These are phyloP conservation scores for Neuroscelio doddi DNA, from an alignment of 2,888 invertebrate species.

Conservation along the genomic window DNA sequence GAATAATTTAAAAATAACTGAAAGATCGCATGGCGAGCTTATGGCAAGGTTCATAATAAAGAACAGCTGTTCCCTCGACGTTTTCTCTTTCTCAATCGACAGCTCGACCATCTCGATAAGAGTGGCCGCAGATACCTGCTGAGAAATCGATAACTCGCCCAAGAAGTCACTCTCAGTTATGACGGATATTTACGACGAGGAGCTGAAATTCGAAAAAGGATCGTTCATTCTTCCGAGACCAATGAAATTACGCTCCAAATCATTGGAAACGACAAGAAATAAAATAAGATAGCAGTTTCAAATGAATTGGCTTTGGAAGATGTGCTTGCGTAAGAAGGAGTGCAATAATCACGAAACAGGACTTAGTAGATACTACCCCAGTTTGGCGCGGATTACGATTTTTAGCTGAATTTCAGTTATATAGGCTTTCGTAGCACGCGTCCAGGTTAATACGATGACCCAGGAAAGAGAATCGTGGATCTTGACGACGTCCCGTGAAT, in stretches of 20 bases:
- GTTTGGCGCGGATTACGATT: constrained; percentile 36
- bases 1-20: constrained; percentile 18
- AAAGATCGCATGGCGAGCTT: constrained; percentile 13
- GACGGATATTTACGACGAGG: constrained; percentile 3
- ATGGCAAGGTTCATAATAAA: constrained; percentile 32
- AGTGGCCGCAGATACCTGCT: background rate
- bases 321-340: constrained; percentile 2
- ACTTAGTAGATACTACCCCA: too few species aligned
- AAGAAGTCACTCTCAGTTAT: constrained; percentile 3
- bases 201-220: background rate
- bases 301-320: constrained; percentile 5
- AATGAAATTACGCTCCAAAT: constrained; percentile 1
- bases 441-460: constrained; percentile 24
- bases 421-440: constrained; percentile 49
- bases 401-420: constrained; percentile 53
- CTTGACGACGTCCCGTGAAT: constrained; percentile 55
- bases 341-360: background rate
- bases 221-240: background rate
- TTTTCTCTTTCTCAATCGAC: constrained; percentile 7
- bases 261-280: background rate
- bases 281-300: background rate
- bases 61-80: constrained; percentile 42
- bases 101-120: background rate
- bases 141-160: constrained; percentile 10
- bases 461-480: constrained; percentile 41